These are phyloP conservation scores for Solea senegalensis DNA, from an alignment of 2,113 vertebrate genomes.

Conservation along the genomic window DNA sequence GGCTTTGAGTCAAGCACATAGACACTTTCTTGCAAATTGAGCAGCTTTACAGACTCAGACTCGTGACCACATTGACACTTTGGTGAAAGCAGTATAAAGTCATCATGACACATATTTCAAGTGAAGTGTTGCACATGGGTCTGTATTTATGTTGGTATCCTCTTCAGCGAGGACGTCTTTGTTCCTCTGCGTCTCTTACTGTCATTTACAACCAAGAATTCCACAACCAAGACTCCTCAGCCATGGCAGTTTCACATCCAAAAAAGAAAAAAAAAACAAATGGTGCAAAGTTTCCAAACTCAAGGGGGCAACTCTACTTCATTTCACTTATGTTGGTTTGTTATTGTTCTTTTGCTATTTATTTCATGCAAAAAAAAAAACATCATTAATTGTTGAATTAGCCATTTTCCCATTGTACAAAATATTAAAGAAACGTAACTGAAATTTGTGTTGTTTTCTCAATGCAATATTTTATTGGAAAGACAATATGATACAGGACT, in stretches of 20 bases:
- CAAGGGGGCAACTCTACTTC: slow-evolving; percentile 37
- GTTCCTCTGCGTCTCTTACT: slow-evolving; percentile 23
- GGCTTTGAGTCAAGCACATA: too few relatives aligned
- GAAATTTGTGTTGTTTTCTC: slow-evolving; percentile 78
- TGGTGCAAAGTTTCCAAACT: slow-evolving; percentile 54
- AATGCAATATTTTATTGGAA: slow-evolving; percentile 50
- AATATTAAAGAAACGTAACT: slow-evolving; percentile 80
- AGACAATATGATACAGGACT: slow-evolving; percentile 16
- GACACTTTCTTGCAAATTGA: not conserved
- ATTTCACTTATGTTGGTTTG: slow-evolving; percentile 53
- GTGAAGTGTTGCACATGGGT: slow-evolving; percentile 63
- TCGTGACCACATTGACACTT: not conserved
- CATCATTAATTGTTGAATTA: slow-evolving; percentile 67
- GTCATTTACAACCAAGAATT: slow-evolving; percentile 24
- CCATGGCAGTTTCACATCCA: slow-evolving; percentile 23
- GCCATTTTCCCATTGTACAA: slow-evolving; percentile 72
- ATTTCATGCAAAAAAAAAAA: slow-evolving; percentile 67
- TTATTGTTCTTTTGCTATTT: slow-evolving; percentile 74
- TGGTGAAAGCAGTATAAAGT: slow-evolving; percentile 13
- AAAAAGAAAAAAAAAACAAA: not conserved
- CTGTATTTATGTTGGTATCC: slow-evolving; percentile 35
- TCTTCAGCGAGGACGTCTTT: slow-evolving; percentile 21
- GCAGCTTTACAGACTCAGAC: slow-evolving; percentile 18
- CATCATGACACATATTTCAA: slow-evolving; percentile 52
- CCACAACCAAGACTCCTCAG: slow-evolving; percentile 52